A percentile compares a stretch with the other conserved stretches of the same genome.
These are phyloP conservation scores for Zootermopsis nevadensis DNA, from an alignment of 2,888 invertebrate genomes.

Conservation along the genomic window DNA sequence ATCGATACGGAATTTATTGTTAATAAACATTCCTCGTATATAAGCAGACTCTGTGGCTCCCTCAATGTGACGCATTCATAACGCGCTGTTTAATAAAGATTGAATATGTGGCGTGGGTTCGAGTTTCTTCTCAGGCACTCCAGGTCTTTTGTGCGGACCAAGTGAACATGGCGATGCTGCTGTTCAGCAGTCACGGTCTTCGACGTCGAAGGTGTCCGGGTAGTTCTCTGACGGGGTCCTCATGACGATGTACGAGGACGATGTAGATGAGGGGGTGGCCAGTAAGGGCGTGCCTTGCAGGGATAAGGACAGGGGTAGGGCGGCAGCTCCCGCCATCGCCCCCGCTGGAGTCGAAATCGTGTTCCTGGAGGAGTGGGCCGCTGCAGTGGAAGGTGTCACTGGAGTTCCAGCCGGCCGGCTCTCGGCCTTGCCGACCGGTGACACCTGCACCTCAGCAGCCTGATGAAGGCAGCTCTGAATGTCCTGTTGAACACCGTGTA, in stretches of 20 bases:
- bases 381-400: conserved; percentile 22
- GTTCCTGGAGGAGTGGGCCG: conserved; percentile 73
- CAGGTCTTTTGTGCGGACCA: too few species aligned
- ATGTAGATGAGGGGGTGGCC: conserved; percentile 39
- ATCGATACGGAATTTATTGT: too few species aligned
- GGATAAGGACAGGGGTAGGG: conserved; percentile 55
- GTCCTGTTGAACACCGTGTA: conserved; percentile 93
- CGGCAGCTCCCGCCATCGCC: conserved; percentile 55
- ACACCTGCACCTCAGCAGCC: conserved; percentile 80
- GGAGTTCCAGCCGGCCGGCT: conserved; percentile 61
- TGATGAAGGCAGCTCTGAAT: conserved; percentile 86
- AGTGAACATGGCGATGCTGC: conserved; percentile 65
- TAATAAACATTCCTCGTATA: too few species aligned
- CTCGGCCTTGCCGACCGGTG: conserved; percentile 69
- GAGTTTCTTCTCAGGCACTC: too few species aligned
- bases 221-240: conserved; percentile 59
- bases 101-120: too few species aligned
- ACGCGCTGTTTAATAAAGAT: too few species aligned
- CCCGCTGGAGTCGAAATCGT: conserved; percentile 59
- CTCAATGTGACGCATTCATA: too few species aligned
- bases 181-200: conserved; percentile 56
- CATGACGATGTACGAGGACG: conserved; percentile 57
- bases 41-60: too few species aligned
- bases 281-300: conserved; percentile 46
- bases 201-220: conserved; percentile 59